Conservation (phyloP, 2,797 vertebrate species). For the Percopsis omiscomaycus region DNA sequence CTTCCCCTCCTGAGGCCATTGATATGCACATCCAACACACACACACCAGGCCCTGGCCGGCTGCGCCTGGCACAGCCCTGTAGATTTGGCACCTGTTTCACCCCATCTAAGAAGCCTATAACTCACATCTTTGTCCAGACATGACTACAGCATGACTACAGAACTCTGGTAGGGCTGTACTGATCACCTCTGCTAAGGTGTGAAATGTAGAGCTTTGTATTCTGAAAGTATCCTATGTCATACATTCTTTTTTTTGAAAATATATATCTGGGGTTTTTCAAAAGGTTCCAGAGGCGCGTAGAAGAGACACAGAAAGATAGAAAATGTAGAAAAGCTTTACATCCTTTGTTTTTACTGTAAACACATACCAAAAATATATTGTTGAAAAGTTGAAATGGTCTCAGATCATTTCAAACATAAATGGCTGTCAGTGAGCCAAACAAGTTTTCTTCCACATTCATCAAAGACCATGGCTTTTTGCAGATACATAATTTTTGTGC, state of each 20-base stretch:
- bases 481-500: neutral
- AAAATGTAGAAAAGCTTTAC: neutral
- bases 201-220: slow-evolving; percentile 25
- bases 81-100: slow-evolving; percentile 69
- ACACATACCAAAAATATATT: no score
- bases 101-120: slow-evolving; percentile 61
- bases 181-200: slow-evolving; percentile 26
- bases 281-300: neutral
- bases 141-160: slow-evolving; percentile 28
- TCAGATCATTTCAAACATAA: slow-evolving; percentile 13
- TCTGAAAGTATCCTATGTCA: neutral
- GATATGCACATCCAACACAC: slow-evolving; percentile 73
- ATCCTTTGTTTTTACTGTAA: neutral
- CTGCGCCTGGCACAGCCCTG: slow-evolving; percentile 57
- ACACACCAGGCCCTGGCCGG: slow-evolving; percentile 37
- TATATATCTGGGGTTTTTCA: neutral
- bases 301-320: neutral
- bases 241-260: neutral
- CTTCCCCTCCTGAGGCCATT: slow-evolving; percentile 66
- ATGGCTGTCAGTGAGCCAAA: neutral
- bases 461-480: neutral
- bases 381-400: no score
- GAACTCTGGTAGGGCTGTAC: slow-evolving; percentile 25
- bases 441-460: neutral
- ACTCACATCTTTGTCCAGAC: slow-evolving; percentile 64